Evolutionary conservation across 1,140 invertebrate genomes (phyloP), one percentile per base, ranked within the genome.

Genomic region (Hypsibius dujardini): DNA sequence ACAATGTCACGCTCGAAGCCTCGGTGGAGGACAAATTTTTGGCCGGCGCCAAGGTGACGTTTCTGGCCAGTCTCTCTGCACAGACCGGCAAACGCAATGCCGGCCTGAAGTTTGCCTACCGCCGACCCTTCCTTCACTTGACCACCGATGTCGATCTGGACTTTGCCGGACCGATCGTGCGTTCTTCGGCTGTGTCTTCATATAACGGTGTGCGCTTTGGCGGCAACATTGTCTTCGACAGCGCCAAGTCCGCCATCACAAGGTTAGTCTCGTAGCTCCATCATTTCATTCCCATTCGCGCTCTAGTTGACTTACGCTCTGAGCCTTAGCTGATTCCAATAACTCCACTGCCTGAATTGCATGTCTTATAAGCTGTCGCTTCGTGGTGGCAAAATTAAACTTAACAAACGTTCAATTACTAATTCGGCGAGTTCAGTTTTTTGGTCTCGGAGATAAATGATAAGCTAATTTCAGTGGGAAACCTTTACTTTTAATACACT

Each of bases 21-120:
- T 87, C 89, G 56, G 84, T 96, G 72, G 87, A 91, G 78, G 92
- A 98, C 80, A 88, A 97, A 80, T 79, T 93, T 72, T 74, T 81
- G 47, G 83, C 89, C 71, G 95, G 95, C 72, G 83, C 96, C 47
- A 97, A 96, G 77, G 76, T 97, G 70, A 86, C 89, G 73, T 85
- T 95, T 76, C 91, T 95, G 80, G 87, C 90, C 70, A 87, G 88
- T 73, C 97, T 98, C 79, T 89, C 90, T 69, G 94, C 94, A 76
- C 89, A 95, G 77, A 91, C 90, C 70, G 62, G 62, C 62, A 67
- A 67, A 42, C 62, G 62, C 70, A 95, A 95, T 83, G 85, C 86
- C 69, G 85, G 85, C n/a, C 96, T 87, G 79, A 87, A 89, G 77
- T 75, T 76, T 70, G 78, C 80, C 59, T 78, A 79, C 73, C 67